Evolutionary conservation across 2,888 invertebrate genomes (phyloP).

Genomic region (Psylliodes chrysocephalus): DNA sequence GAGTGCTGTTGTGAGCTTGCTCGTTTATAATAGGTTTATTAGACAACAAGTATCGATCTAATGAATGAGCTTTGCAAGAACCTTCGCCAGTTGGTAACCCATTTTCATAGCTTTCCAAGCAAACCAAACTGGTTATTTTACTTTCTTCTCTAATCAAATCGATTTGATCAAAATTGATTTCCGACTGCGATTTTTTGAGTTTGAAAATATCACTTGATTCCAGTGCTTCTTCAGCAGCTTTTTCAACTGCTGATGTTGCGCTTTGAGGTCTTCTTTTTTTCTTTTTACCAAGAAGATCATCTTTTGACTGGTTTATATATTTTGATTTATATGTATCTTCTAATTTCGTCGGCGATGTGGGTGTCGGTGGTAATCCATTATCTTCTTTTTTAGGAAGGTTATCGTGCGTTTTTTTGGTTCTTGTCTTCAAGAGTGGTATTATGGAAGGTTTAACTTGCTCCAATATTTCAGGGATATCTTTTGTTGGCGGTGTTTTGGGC

Average conservation of each 20-base stretch:
- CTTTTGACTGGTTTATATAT: background rate
- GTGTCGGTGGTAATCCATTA: too few species aligned
- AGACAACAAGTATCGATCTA: slow-evolving; percentile 35
- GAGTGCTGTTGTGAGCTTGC: slow-evolving; percentile 32
- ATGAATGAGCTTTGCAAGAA: slow-evolving; percentile 37
- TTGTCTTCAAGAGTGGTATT: background rate
- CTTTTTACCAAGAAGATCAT: background rate
- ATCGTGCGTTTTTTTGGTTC: background rate
- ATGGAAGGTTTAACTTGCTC: background rate
- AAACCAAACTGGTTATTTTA: slow-evolving; percentile 25
- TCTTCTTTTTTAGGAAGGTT: too few species aligned
- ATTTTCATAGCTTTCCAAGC: slow-evolving; percentile 35
- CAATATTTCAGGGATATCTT: background rate
- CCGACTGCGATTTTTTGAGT: slow-evolving; percentile 40
- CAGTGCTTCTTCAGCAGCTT: background rate
- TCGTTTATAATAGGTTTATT: slow-evolving; percentile 28
- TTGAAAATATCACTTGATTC: background rate
- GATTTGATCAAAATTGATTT: slow-evolving; percentile 31
- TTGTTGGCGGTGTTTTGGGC: background rate
- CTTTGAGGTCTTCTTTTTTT: background rate
- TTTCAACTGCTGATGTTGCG: background rate
- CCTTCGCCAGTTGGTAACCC: slow-evolving; percentile 24
- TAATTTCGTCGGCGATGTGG: background rate
- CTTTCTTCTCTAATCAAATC: slow-evolving; percentile 14
- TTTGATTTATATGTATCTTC: background rate